These are phyloP conservation scores for Anseranas semipalmata DNA, from an alignment of 2,113 vertebrate species.

Conservation along the genomic window DNA sequence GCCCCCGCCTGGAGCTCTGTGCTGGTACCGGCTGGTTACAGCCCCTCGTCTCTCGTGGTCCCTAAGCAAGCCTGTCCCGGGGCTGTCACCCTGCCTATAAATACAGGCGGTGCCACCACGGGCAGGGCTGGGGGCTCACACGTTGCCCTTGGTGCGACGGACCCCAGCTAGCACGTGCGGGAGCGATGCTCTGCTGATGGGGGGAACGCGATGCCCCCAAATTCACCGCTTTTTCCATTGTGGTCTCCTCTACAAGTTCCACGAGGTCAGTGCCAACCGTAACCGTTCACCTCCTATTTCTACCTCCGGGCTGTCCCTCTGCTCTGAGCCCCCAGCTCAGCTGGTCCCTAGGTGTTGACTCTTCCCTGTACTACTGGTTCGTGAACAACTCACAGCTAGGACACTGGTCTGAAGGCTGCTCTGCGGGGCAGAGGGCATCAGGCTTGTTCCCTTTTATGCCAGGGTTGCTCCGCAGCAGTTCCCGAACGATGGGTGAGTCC, in stretches of 20 bases:
- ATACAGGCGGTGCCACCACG: accelerated
- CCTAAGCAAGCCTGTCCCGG: too few relatives aligned
- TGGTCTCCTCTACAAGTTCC: neutral
- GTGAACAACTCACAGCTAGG: neutral
- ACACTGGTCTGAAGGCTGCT: neutral
- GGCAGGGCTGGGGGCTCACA: too few relatives aligned
- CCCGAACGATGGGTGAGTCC: accelerated
- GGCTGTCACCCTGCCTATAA: neutral
- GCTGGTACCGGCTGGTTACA: neutral
- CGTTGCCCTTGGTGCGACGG: too few relatives aligned
- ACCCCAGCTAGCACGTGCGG: too few relatives aligned
- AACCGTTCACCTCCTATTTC: neutral
- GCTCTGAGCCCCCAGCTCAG: neutral
- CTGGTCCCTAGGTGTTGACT: neutral
- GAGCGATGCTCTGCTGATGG: too few relatives aligned
- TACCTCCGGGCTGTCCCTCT: neutral
- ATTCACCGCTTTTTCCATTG: accelerated
- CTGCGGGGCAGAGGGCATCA: neutral
- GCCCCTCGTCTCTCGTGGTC: accelerated
- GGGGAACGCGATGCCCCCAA: too few relatives aligned
- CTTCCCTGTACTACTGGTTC: neutral
- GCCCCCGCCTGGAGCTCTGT: neutral
- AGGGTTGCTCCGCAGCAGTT: neutral
- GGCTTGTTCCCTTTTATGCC: neutral
- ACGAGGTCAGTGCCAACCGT: accelerated